Conservation (phyloP, 2,113 vertebrate genomes). For the Lophura nycthemera region DNA sequence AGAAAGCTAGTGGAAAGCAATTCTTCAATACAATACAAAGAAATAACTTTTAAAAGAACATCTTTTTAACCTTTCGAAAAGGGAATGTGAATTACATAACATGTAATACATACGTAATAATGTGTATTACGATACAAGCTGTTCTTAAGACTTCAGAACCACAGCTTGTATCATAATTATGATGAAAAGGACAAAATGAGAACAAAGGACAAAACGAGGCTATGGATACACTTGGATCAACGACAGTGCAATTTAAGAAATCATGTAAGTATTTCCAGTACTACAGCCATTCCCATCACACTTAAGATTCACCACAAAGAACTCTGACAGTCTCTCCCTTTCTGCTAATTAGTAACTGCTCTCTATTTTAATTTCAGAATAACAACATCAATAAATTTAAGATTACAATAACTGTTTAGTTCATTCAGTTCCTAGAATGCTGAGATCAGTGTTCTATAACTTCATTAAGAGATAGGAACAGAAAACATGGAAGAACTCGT, state of each 20-base stretch:
- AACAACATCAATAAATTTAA: background rate
- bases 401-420: background rate
- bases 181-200: background rate
- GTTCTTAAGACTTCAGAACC: background rate
- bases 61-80: background rate
- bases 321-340: background rate
- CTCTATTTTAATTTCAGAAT: background rate
- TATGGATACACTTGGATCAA: background rate
- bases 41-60: background rate
- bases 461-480: background rate
- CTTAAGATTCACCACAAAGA: background rate
- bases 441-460: background rate
- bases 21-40: background rate
- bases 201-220: background rate
- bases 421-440: background rate
- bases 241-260: background rate
- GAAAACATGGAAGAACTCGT: background rate
- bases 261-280: background rate
- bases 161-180: background rate
- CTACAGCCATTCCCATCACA: background rate
- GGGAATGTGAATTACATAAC: background rate
- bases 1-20: background rate
- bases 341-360: background rate
- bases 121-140: too few relatives aligned
- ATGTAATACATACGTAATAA: too few relatives aligned